A percentile compares a stretch with the other conserved stretches of the same genome.
Evolutionary conservation across 2,113 vertebrate species (phyloP).

Genomic region (Eleginops maclovinus): DNA sequence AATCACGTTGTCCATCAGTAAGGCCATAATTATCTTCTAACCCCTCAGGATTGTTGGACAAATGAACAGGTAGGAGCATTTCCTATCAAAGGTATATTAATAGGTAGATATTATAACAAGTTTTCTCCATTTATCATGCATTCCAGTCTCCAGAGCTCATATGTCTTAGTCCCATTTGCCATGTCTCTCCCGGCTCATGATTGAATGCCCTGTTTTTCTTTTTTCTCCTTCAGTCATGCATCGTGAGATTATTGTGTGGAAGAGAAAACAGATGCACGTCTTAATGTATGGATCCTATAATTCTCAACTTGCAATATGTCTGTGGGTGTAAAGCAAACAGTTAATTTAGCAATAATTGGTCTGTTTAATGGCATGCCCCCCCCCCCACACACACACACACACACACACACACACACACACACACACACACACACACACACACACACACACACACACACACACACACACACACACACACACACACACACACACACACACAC

Average conservation of each 20-base stretch:
- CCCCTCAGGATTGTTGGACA: slow-evolving; percentile 65
- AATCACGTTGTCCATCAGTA: slow-evolving; percentile 69
- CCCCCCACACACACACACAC: slow-evolving; percentile 20
- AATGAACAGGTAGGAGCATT: slow-evolving; percentile 64
- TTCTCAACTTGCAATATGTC: background rate
- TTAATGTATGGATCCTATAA: background rate
- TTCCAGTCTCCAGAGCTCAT: slow-evolving; percentile 62
- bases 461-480: slow-evolving; percentile 30
- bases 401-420: slow-evolving; percentile 5
- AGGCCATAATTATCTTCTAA: slow-evolving; percentile 74
- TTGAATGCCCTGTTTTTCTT: slow-evolving; percentile 53
- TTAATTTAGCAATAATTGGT: slow-evolving; percentile 27
- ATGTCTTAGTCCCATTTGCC: slow-evolving; percentile 48
- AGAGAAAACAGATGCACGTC: background rate
- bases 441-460: slow-evolving; percentile 5
- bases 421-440: slow-evolving; percentile 30
- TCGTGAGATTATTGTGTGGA: background rate
- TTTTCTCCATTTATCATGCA: slow-evolving; percentile 57
- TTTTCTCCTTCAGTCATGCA: background rate
- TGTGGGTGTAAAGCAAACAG: background rate
- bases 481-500: slow-evolving; percentile 5
- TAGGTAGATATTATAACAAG: slow-evolving; percentile 66
- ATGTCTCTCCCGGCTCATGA: slow-evolving; percentile 59
- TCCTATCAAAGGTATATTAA: slow-evolving; percentile 66
- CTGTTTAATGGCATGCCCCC: slow-evolving; percentile 12